Evolutionary conservation across 2,113 vertebrate species (phyloP).

Genomic region (Gymnocephalus cernua): DNA sequence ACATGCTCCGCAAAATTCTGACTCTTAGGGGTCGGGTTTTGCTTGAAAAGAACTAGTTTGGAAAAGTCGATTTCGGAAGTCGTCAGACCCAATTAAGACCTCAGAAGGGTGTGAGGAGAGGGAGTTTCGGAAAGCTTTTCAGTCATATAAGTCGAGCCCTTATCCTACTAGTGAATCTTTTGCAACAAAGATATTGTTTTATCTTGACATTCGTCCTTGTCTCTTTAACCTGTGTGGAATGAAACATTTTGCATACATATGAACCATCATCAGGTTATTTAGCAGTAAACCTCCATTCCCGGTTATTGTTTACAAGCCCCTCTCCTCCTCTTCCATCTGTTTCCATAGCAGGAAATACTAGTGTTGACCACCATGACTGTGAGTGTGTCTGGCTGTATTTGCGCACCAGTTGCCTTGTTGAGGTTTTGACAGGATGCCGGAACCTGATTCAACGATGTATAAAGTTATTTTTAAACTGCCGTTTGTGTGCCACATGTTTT

Average conservation of each 20-base stretch:
- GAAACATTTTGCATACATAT: constrained; percentile 22
- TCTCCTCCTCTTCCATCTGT: constrained; percentile 19
- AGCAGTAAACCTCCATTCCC: constrained; percentile 27
- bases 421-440: constrained; percentile 65
- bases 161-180: no score
- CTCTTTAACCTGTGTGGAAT: background rate
- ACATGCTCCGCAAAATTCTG: background rate
- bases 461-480: constrained; percentile 66
- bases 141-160: no score
- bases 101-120: background rate
- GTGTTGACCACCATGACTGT: constrained; percentile 7
- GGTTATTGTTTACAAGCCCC: constrained; percentile 43
- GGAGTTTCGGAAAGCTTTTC: background rate
- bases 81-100: background rate
- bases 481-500: constrained; percentile 54
- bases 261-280: constrained; percentile 28
- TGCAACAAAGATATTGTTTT: background rate
- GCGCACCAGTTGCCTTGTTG: constrained; percentile 51
- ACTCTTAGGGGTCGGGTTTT: background rate
- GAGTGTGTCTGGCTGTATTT: constrained; percentile 12
- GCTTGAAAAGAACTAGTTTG: background rate
- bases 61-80: background rate
- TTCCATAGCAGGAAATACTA: constrained; percentile 67
- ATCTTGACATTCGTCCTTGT: background rate
- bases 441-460: constrained; percentile 53